These are phyloP conservation scores for Heterodera schachtii DNA, from an alignment of 1,140 invertebrate genomes.

Conservation along the genomic window DNA sequence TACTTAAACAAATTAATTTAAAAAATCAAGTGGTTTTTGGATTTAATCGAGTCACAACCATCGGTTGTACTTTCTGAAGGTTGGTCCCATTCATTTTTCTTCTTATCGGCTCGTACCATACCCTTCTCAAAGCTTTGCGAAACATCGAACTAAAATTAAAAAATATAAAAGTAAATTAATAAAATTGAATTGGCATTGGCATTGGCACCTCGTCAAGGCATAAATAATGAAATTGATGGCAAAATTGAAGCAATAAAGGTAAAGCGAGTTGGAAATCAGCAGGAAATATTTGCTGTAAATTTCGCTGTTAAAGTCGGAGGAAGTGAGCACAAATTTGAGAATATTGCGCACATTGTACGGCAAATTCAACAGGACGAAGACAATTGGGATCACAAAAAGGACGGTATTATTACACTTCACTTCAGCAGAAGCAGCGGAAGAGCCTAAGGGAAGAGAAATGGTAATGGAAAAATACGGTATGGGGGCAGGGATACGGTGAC, in stretches of 20 bases:
- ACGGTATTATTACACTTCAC: constrained; percentile 11
- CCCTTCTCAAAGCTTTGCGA: background rate
- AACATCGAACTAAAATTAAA: constrained; percentile 2
- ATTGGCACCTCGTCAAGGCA: constrained; percentile 12
- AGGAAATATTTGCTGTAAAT: background rate
- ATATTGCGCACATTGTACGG: constrained; percentile 23
- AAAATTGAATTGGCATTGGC: background rate
- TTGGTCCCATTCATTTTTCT: background rate
- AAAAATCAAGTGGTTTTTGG: too few relatives aligned
- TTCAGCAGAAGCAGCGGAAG: constrained; percentile 12
- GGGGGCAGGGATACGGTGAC: too few relatives aligned
- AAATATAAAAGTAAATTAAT: background rate
- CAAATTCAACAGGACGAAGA: constrained; percentile 21
- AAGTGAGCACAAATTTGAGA: constrained; percentile 7
- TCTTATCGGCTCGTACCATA: background rate
- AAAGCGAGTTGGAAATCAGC: background rate
- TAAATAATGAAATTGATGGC: constrained; percentile 22
- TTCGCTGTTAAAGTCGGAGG: background rate
- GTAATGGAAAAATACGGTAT: too few relatives aligned
- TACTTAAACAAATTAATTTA: too few relatives aligned
- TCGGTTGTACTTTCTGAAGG: background rate
- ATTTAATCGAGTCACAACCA: too few relatives aligned
- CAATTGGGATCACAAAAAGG: constrained; percentile 18
- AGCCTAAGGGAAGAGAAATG: background rate
- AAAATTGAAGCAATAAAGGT: constrained; percentile 18